Evolutionary conservation across 2,888 invertebrate genomes (phyloP).

Genomic region (Melipona beecheii): DNA sequence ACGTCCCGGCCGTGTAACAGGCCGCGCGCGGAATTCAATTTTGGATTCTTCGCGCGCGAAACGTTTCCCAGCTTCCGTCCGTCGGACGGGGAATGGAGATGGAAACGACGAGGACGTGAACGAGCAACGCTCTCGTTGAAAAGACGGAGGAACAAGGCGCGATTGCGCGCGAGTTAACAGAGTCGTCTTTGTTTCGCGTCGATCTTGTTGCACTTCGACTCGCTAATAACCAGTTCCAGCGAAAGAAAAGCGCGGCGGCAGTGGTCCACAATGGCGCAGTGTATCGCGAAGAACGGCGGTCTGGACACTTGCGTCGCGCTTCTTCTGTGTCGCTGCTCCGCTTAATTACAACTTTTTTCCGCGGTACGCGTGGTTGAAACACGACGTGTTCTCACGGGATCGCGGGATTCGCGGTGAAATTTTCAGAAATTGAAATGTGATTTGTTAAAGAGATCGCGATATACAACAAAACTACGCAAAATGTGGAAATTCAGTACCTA

Average conservation of each 20-base stretch:
- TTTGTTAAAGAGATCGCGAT: too few species aligned
- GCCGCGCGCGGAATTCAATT: not conserved
- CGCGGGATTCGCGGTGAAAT: too few species aligned
- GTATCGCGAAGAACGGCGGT: slow-evolving; percentile 9
- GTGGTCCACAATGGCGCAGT: slow-evolving; percentile 9
- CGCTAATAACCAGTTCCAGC: slow-evolving; percentile 33
- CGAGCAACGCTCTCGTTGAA: not conserved
- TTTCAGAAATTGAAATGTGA: too few species aligned
- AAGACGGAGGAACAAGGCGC: not conserved
- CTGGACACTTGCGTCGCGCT: not conserved
- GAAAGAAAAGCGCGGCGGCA: slow-evolving; percentile 14
- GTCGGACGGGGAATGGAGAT: not conserved
- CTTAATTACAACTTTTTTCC: not conserved
- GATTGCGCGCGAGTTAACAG: slow-evolving; percentile 22
- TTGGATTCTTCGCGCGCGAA: slow-evolving; percentile 20
- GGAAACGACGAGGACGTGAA: too few species aligned
- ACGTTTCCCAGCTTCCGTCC: not conserved
- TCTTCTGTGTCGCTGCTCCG: not conserved
- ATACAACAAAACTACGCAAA: too few species aligned
- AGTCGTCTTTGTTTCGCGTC: slow-evolving; percentile 29
- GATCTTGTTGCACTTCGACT: slow-evolving; percentile 1
- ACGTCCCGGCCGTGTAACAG: not conserved
- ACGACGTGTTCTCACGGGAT: not conserved
- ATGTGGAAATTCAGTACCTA: too few species aligned
- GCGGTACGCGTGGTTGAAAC: not conserved